Base-by-base conservation (phyloP, 2,888 invertebrate genomes). In the Scaptodrosophila latifasciaeformis region DNA sequence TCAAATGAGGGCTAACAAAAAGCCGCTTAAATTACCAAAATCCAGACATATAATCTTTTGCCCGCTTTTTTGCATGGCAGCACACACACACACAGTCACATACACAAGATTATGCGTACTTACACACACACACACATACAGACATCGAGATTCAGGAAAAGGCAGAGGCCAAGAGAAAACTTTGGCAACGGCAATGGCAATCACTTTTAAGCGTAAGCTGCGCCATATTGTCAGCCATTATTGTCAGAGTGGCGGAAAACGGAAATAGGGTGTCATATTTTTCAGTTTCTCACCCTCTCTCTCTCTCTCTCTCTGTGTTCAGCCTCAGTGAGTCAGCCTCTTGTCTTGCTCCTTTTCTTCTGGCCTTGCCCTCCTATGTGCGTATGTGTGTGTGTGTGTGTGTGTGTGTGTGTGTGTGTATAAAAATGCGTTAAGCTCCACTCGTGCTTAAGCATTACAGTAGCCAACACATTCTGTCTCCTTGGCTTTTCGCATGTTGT, bases 171-270 rank as follows among this genome's bases (percentile, higher is more conserved):
- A 24, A 7, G 3, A 7, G 24, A 24, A 7, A 24, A 21, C 42
- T 49, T 49, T 43, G 21, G 52, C 42, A 18, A 17, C 59, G 49
- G 65, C 48, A 54, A 49, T 44, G 56, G 69, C 72, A 65, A 68
- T 71, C 69, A 71, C 65, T 69, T 68, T 61, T 71, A 55, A 66
- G 59, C 63, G 65, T 70, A 72, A 76, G 64, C 70, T 62, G 58
- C 70, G 64, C 72, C 74, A 76, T 75, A 76, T 75, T 76, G 74
- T 74, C 74, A 63, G 74, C 75, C 70, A 71, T 74, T 71, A 70
- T 71, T 71, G 75, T 70, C 75, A 74, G 68, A 55, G 61, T 59
- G 56, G n/a, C 57, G 60, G 64, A 62, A 66, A 70, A 67, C 64
- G 74, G 70, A 70, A 70, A 68, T 71, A 62, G 69, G 69, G 72